Percentiles rank a stretch among this genome's conserved stretches.
These are phyloP conservation scores for Zaprionus tsacasi DNA, from an alignment of 1,140 invertebrate genomes.

Conservation along the genomic window DNA sequence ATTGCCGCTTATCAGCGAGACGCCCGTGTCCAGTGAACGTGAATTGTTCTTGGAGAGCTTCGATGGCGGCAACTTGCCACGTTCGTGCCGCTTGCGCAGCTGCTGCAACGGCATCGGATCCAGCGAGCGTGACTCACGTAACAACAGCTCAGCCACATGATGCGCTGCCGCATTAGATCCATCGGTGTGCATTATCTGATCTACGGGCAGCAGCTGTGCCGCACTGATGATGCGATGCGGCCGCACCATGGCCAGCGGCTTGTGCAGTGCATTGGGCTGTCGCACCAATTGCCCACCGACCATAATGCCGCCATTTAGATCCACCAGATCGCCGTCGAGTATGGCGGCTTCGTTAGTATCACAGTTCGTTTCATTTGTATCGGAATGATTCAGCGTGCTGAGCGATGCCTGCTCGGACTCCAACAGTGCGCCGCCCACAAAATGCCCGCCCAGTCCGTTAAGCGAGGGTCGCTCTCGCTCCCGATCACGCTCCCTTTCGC, in stretches of 20 bases:
- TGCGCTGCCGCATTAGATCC: constrained; percentile 16
- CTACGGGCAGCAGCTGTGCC: constrained; percentile 51
- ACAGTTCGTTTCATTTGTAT: constrained; percentile 83
- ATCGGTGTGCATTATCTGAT: constrained; percentile 21
- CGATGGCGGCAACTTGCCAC: constrained; percentile 72
- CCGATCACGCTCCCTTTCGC: constrained; percentile 34
- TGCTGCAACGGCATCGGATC: constrained; percentile 81
- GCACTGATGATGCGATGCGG: constrained; percentile 80
- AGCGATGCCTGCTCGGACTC: constrained; percentile 71
- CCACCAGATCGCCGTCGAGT: constrained; percentile 38
- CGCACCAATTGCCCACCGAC: constrained; percentile 47
- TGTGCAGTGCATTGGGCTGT: constrained; percentile 73
- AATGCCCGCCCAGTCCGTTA: constrained; percentile 64
- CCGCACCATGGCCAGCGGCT: constrained; percentile 81
- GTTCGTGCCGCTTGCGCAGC: constrained; percentile 68
- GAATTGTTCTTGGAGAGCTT: constrained; percentile 83
- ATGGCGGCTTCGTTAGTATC: constrained; percentile 72
- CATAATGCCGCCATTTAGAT: constrained; percentile 34
- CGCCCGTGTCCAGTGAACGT: constrained; percentile 75
- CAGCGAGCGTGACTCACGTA: constrained; percentile 77
- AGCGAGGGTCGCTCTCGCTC: constrained; percentile 68
- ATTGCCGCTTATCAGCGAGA: constrained; percentile 78
- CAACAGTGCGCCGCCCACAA: constrained; percentile 57
- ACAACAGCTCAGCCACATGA: constrained; percentile 52
- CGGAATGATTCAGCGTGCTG: constrained; percentile 84